A percentile compares a stretch with the other conserved stretches of the same genome.
phyloP scores from a whole-genome alignment of 2,797 vertebrate species.

The Urosaurus nigricauda region DNA sequence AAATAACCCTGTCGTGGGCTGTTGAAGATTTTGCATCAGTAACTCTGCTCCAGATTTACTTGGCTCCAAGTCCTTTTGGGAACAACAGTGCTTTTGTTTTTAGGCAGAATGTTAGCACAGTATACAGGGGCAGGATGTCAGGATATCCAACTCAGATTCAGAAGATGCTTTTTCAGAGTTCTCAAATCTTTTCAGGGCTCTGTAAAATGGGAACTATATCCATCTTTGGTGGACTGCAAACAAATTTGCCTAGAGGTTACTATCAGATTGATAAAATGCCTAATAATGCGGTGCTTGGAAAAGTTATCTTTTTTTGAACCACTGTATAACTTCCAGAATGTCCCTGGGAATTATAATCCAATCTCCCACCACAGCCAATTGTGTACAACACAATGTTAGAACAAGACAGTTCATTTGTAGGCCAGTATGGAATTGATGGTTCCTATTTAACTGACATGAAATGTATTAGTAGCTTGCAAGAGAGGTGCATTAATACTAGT shows the following conservation, averaged over 20 bases:
- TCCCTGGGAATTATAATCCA: too few relatives aligned
- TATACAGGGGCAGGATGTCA: neutral
- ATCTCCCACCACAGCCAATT: neutral
- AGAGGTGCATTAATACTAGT: neutral
- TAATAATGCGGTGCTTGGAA: neutral
- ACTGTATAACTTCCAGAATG: too few relatives aligned
- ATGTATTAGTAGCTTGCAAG: neutral
- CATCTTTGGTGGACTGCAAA: neutral
- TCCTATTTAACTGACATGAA: neutral
- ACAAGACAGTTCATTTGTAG: neutral
- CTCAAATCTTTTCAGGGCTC: neutral
- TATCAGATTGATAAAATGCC: neutral
- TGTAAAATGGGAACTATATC: neutral
- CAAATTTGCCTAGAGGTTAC: neutral
- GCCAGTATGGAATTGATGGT: neutral
- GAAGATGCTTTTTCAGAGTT: neutral
- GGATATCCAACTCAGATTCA: neutral
- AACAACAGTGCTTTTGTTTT: neutral
- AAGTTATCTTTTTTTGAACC: too few relatives aligned
- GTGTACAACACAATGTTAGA: neutral
- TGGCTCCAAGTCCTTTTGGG: neutral
- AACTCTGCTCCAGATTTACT: accelerated
- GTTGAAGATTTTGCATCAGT: accelerated
- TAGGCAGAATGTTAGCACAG: neutral
- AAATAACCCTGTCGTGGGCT: neutral